Percentiles rank a stretch among this genome's conserved stretches.
Evolutionary conservation across 2,888 invertebrate genomes (phyloP).

Genomic region (Brachynemurus nebulosus): DNA sequence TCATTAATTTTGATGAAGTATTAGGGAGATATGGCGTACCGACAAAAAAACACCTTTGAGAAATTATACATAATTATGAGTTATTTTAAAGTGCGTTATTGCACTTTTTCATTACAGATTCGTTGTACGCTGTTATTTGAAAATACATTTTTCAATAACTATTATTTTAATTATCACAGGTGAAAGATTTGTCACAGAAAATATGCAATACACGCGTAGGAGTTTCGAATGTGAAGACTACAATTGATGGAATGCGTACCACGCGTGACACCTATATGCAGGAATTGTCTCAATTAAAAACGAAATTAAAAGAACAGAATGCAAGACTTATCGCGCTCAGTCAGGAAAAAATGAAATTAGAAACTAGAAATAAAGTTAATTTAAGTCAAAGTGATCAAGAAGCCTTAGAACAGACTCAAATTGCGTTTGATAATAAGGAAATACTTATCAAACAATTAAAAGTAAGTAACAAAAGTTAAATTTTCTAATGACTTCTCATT

Average conservation of each 20-base stretch:
- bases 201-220: constrained; percentile 73
- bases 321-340: constrained; percentile 63
- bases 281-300: constrained; percentile 72
- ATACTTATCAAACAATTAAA: constrained; percentile 42
- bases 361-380: constrained; percentile 51
- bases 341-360: constrained; percentile 70
- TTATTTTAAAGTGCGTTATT: too few relatives aligned
- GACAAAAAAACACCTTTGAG: too few relatives aligned
- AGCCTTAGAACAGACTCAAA: constrained; percentile 39
- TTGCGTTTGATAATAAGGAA: constrained; percentile 53
- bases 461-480: constrained; percentile 48
- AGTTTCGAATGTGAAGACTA: constrained; percentile 80
- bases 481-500: too few relatives aligned
- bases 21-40: too few relatives aligned
- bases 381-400: constrained; percentile 32
- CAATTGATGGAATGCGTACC: constrained; percentile 91
- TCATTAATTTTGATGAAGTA: too few relatives aligned
- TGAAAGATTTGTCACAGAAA: constrained; percentile 65
- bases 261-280: constrained; percentile 84
- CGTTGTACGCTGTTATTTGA: background rate
- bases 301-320: constrained; percentile 72
- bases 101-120: too few relatives aligned
- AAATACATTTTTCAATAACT: background rate
- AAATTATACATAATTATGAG: too few relatives aligned
- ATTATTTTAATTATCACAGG: constrained; percentile 35